Evolutionary conservation across 2,888 invertebrate species (phyloP).

Genomic region (Siphlonurus alternatus): DNA sequence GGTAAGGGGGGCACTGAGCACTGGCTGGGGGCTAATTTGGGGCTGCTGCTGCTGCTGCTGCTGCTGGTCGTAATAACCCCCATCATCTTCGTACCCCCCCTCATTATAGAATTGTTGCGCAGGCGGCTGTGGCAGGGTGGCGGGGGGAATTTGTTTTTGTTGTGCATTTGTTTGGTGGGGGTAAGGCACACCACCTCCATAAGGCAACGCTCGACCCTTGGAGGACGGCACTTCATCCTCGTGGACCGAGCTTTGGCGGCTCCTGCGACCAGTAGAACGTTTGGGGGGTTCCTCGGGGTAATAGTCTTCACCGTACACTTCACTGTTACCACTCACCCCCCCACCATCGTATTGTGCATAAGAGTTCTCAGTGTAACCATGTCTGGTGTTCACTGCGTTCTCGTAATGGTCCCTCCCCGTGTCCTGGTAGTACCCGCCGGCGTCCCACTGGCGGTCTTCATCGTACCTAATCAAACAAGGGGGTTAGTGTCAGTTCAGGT

Average conservation of each 20-base stretch:
- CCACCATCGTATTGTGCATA: slow-evolving; percentile 10
- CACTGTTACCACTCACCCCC: not conserved
- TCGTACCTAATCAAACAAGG: slow-evolving; percentile 28
- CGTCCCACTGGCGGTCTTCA: slow-evolving; percentile 54
- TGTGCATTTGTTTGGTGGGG: too few relatives aligned
- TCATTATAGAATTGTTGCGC: not conserved
- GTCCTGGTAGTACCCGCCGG: slow-evolving; percentile 37
- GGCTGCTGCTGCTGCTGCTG: slow-evolving; percentile 25
- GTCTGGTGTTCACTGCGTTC: slow-evolving; percentile 34
- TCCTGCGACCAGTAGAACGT: not conserved
- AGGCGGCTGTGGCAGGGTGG: not conserved
- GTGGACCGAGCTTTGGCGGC: not conserved
- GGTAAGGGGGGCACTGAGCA: not conserved
- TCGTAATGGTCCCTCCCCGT: slow-evolving; percentile 37
- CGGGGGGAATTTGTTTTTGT: not conserved
- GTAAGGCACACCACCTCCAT: not conserved
- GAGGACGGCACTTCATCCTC: not conserved
- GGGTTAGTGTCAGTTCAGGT: too few relatives aligned
- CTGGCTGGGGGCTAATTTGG: slow-evolving; percentile 7
- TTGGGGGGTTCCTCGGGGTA: slow-evolving; percentile 3
- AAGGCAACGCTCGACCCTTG: not conserved
- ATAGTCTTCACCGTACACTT: not conserved
- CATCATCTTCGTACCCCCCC: slow-evolving; percentile 23
- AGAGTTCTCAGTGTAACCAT: slow-evolving; percentile 12
- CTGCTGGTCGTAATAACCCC: slow-evolving; percentile 16